Percentiles rank a stretch among this genome's conserved stretches.
phyloP scores from a whole-genome alignment of 92 coral and sea anemone genomes.

The Paramuricea clavata region DNA sequence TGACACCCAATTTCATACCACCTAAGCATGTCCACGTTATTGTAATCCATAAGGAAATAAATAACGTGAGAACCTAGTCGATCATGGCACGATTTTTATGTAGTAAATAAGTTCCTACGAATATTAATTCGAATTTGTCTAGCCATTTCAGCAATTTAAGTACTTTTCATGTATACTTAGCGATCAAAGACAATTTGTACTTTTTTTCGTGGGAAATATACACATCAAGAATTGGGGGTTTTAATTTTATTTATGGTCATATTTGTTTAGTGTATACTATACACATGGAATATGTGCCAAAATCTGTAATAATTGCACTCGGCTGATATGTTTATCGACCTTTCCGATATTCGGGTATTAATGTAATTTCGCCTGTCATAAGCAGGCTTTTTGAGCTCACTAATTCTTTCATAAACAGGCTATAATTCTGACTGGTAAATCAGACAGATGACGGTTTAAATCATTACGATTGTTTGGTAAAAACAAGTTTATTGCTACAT shows the following conservation, averaged over 20 bases:
- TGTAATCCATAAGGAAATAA: not conserved
- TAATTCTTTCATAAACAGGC: conserved; percentile 19
- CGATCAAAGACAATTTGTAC: not conserved
- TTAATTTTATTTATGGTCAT: not conserved
- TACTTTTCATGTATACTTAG: not conserved
- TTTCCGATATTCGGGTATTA: not conserved
- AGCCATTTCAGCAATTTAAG: not conserved
- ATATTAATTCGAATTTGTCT: conserved; percentile 6
- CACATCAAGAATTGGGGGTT: not conserved
- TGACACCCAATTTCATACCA: not conserved
- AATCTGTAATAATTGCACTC: not conserved
- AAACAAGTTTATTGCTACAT: not conserved
- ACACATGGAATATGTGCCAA: not conserved
- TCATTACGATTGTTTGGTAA: conserved; percentile 41
- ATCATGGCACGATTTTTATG: not conserved
- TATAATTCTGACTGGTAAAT: not conserved
- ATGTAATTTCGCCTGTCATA: conserved; percentile 4
- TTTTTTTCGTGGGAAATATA: not conserved
- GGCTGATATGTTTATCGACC: conserved; percentile 1
- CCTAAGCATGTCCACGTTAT: not conserved
- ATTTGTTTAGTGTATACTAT: not conserved
- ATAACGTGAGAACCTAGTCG: not conserved
- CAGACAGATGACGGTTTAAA: not conserved
- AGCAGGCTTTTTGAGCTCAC: not conserved
- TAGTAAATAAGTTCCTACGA: not conserved